Conservation (phyloP, 2,888 invertebrate species). For the Himalopsyche anomala region DNA sequence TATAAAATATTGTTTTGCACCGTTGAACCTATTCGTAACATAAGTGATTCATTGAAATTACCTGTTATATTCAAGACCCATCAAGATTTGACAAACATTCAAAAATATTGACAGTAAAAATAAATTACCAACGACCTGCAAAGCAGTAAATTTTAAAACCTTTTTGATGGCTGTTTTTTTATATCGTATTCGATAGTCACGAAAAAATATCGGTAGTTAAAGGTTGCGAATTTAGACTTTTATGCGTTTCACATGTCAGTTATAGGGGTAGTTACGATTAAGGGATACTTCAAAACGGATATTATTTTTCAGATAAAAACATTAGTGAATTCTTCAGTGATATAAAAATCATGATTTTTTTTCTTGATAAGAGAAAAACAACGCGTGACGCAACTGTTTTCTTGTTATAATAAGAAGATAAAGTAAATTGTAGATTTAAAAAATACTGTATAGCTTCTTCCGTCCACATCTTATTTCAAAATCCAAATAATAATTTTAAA, state of each 20-base stretch:
- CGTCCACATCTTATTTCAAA: too few species aligned
- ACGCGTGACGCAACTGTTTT: too few species aligned
- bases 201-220: constrained; percentile 12
- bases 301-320: too few species aligned
- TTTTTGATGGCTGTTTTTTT: constrained; percentile 15
- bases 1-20: too few species aligned
- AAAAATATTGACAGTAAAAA: constrained; percentile 23
- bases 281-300: neutral
- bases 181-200: constrained; percentile 15
- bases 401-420: too few species aligned
- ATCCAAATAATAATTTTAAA: too few species aligned
- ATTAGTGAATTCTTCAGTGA: too few species aligned
- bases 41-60: neutral
- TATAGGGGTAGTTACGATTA: constrained; percentile 26
- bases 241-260: constrained; percentile 5
- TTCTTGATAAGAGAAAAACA: too few species aligned
- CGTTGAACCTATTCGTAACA: neutral
- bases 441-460: too few species aligned
- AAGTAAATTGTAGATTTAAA: too few species aligned
- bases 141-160: constrained; percentile 4
- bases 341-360: too few species aligned
- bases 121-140: neutral
- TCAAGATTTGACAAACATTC: constrained; percentile 30
- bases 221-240: constrained; percentile 34
- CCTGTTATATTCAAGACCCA: neutral